Evolutionary conservation across 1,140 invertebrate genomes (phyloP).

Genomic region (Odontomachus brunneus): DNA sequence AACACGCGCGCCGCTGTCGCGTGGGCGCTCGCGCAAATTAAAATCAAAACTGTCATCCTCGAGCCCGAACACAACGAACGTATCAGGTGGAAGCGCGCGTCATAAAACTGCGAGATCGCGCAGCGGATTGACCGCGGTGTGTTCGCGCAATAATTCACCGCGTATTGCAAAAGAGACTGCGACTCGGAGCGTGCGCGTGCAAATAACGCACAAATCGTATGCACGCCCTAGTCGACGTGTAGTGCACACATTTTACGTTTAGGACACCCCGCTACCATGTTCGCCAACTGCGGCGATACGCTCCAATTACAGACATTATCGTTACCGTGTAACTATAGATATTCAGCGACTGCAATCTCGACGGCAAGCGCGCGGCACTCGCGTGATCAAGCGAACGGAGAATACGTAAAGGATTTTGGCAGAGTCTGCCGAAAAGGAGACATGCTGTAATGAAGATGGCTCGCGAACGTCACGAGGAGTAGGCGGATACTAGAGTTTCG

Average conservation of each 20-base stretch:
- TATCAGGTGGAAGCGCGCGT: neutral
- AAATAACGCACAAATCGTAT: slow-evolving; percentile 45
- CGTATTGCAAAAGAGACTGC: slow-evolving; percentile 2
- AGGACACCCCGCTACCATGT: slow-evolving; percentile 18
- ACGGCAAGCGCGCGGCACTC: neutral
- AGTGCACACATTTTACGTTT: slow-evolving; percentile 32
- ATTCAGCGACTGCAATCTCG: slow-evolving; percentile 30
- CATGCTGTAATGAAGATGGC: neutral
- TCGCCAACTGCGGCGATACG: slow-evolving; percentile 37
- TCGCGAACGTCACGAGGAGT: no score
- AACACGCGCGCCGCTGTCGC: neutral
- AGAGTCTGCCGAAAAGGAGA: neutral
- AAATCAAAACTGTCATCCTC: neutral
- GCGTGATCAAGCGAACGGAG: neutral
- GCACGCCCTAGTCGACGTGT: neutral
- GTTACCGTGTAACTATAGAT: slow-evolving; percentile 21
- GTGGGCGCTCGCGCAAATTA: no score
- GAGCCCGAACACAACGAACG: no score
- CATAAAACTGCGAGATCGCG: neutral
- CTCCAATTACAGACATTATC: slow-evolving; percentile 40
- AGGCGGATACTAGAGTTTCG: no score
- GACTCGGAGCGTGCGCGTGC: neutral
- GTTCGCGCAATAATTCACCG: slow-evolving; percentile 7
- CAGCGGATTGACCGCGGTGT: neutral
- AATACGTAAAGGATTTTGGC: neutral